These are phyloP conservation scores for Micromesistius poutassou DNA, from an alignment of 2,797 vertebrate species.

Conservation along the genomic window DNA sequence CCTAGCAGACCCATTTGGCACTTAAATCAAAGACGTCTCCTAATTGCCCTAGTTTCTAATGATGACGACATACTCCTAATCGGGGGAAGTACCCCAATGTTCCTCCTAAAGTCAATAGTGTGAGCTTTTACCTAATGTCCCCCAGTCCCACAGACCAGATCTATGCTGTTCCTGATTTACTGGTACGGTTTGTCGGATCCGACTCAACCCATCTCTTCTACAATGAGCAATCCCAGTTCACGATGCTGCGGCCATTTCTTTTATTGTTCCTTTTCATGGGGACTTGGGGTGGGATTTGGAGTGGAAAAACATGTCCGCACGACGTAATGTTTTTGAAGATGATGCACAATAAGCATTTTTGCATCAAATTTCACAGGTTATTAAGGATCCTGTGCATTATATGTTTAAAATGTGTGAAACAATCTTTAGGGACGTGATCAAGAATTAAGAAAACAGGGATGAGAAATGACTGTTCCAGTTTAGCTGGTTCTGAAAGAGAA, in stretches of 20 bases:
- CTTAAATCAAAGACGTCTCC: neutral
- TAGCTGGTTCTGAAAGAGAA: neutral
- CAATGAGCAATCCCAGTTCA: neutral
- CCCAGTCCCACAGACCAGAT: neutral
- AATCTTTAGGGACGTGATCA: neutral
- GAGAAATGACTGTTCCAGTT: neutral
- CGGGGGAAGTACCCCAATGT: neutral
- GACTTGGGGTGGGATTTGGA: neutral
- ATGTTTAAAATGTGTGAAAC: neutral
- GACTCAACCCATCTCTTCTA: neutral
- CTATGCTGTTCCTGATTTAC: neutral
- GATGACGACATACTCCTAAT: neutral
- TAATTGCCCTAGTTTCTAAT: conserved; percentile 2
- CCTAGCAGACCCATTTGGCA: neutral
- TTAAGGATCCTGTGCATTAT: neutral
- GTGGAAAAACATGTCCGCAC: no score
- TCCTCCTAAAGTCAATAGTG: neutral
- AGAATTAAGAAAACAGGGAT: neutral
- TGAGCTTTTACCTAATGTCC: neutral
- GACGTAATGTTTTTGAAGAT: no score
- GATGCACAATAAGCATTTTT: neutral
- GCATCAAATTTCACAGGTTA: neutral
- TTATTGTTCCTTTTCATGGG: neutral
- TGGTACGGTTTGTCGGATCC: neutral
- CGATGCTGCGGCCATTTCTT: neutral